A percentile compares a stretch with the other conserved stretches of the same genome.
Conservation (phyloP, 2,888 invertebrate genomes). For the Pristionchus mayeri region DNA sequence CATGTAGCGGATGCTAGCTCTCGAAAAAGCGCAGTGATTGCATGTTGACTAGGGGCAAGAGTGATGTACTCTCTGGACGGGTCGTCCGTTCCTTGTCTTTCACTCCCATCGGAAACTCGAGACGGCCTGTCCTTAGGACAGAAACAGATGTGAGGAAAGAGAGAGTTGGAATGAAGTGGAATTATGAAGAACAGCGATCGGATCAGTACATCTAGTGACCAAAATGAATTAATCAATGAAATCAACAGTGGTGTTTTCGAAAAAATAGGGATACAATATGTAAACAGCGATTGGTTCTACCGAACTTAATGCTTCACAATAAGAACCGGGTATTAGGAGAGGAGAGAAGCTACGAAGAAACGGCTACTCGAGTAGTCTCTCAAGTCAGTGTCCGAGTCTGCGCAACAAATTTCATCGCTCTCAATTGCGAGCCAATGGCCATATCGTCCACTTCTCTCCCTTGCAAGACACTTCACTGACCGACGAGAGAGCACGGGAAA, state of each 20-base stretch:
- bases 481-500: neutral
- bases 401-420: constrained; percentile 39
- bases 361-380: constrained; percentile 28
- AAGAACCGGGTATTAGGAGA: too few relatives aligned
- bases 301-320: too few relatives aligned
- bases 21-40: neutral
- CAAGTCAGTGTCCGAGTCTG: neutral
- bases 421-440: constrained; percentile 10
- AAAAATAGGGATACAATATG: too few relatives aligned
- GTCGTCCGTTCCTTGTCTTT: constrained; percentile 3
- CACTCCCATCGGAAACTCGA: neutral
- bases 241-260: too few relatives aligned
- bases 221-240: too few relatives aligned
- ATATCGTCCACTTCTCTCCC: constrained; percentile 30
- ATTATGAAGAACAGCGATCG: neutral
- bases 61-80: neutral
- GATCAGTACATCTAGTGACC: neutral
- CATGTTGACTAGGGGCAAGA: neutral
- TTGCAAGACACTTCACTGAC: neutral
- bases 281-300: too few relatives aligned
- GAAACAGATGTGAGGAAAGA: constrained; percentile 11
- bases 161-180: neutral
- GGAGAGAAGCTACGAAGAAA: neutral
- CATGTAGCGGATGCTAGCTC: neutral
- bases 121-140: neutral